Evolutionary conservation across 2,797 vertebrate species (phyloP).

Genomic region (Micrastur ruficollis): DNA sequence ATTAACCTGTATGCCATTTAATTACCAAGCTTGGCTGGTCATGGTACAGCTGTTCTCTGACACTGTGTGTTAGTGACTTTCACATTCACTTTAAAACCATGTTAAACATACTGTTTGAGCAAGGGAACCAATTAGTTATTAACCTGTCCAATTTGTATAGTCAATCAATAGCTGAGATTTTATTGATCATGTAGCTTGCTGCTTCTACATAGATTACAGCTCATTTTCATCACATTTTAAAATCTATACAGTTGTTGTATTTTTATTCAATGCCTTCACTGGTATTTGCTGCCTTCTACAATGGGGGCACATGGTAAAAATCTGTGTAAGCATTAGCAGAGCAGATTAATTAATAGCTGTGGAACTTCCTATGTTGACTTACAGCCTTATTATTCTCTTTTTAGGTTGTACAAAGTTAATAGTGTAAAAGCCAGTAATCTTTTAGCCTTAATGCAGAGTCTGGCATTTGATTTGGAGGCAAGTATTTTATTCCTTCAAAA

Average conservation of each 20-base stretch:
- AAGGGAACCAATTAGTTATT: constrained; percentile 45
- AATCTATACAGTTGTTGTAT: constrained; percentile 8
- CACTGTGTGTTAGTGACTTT: constrained; percentile 29
- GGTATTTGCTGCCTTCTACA: constrained; percentile 31
- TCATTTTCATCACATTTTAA: constrained; percentile 45
- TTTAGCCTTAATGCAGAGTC: constrained; percentile 5
- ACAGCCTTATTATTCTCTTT: constrained; percentile 38
- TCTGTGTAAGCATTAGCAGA: not conserved
- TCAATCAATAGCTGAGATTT: constrained; percentile 38
- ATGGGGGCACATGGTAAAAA: not conserved
- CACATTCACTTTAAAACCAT: constrained; percentile 8
- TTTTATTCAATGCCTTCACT: constrained; percentile 16
- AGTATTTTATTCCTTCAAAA: constrained; percentile 24
- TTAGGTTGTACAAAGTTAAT: constrained; percentile 35
- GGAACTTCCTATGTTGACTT: constrained; percentile 30
- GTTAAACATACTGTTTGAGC: constrained; percentile 8
- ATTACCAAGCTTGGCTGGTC: constrained; percentile 10
- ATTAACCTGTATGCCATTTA: constrained; percentile 58
- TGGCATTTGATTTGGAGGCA: not conserved
- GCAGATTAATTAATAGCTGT: constrained; percentile 44
- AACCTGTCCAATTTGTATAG: constrained; percentile 9
- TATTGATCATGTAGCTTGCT: constrained; percentile 33
- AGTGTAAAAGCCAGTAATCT: constrained; percentile 42
- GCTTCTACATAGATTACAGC: constrained; percentile 16
- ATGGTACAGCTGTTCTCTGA: constrained; percentile 34